Percentiles rank a stretch among this genome's conserved stretches.
phyloP scores from a whole-genome alignment of 2,113 vertebrate species.

The Dipodomys merriami region DNA sequence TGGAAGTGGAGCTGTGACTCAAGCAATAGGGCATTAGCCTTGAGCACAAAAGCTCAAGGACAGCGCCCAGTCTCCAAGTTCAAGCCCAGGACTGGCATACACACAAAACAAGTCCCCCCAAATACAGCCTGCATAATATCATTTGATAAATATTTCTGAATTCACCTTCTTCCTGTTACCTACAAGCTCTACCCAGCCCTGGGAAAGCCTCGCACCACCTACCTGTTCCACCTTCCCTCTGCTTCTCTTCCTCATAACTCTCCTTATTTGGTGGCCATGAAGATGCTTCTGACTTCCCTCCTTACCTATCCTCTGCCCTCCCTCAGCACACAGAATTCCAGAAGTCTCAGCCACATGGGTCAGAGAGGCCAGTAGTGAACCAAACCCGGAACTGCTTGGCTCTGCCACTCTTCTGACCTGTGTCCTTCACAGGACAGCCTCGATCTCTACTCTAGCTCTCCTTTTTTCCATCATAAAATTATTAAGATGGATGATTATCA shows the following conservation, averaged over 20 bases:
- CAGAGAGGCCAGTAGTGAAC: not conserved
- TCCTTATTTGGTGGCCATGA: not conserved
- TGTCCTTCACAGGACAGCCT: not conserved
- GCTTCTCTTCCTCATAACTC: not conserved
- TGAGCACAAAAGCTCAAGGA: too few species aligned
- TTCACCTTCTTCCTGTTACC: not conserved
- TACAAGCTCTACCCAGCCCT: not conserved
- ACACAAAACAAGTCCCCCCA: too few species aligned
- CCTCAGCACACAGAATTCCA: not conserved
- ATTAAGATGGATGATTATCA: not conserved
- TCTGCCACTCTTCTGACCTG: not conserved
- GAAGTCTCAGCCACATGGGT: not conserved
- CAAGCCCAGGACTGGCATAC: too few species aligned
- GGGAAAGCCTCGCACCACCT: not conserved
- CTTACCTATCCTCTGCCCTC: not conserved
- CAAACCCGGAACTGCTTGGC: not conserved
- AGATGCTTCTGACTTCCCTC: not conserved
- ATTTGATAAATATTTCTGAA: not conserved
- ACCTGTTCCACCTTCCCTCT: not conserved
- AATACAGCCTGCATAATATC: not conserved
- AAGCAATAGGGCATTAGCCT: too few species aligned
- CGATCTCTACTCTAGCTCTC: not conserved
- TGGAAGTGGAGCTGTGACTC: too few species aligned
- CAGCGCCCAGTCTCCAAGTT: too few species aligned
- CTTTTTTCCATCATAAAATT: slow-evolving; percentile 15